A percentile compares a stretch with the other conserved stretches of the same genome.
Conservation (phyloP, 2,113 vertebrate genomes). For the Aix galericulata region DNA sequence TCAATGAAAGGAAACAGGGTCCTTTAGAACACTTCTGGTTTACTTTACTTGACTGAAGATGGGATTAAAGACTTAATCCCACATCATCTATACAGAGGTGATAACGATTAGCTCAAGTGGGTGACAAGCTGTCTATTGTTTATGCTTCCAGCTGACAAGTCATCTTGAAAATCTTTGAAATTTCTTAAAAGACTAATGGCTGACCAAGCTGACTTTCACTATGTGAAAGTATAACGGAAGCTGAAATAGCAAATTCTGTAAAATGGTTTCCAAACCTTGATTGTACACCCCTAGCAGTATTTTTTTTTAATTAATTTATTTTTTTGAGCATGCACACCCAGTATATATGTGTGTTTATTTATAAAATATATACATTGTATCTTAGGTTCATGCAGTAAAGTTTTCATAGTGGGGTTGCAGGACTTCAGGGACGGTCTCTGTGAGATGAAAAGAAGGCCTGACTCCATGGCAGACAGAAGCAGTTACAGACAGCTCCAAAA, state of each 20-base stretch:
- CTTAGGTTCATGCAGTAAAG: neutral
- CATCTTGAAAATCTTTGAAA: too few relatives aligned
- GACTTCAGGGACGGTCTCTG: neutral
- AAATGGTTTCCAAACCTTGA: neutral
- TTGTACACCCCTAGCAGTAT: neutral
- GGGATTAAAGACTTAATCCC: neutral
- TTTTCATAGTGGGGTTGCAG: neutral
- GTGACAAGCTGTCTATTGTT: neutral
- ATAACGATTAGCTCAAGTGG: neutral
- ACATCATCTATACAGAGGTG: too few relatives aligned
- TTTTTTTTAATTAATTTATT: too few relatives aligned
- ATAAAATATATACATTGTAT: neutral
- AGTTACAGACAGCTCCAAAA: neutral
- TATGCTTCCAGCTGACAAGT: neutral
- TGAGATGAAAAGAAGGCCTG: neutral
- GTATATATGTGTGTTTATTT: neutral
- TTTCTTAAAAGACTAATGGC: too few relatives aligned
- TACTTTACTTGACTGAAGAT: neutral
- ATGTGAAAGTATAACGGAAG: neutral
- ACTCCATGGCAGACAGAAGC: fast-evolving
- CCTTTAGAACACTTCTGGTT: neutral
- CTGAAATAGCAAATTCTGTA: neutral
- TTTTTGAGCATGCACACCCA: neutral
- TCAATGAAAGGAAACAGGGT: neutral
- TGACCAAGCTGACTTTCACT: too few relatives aligned